Conservation (phyloP, 2,797 vertebrate genomes). For the Tauraco hartlaubi region DNA sequence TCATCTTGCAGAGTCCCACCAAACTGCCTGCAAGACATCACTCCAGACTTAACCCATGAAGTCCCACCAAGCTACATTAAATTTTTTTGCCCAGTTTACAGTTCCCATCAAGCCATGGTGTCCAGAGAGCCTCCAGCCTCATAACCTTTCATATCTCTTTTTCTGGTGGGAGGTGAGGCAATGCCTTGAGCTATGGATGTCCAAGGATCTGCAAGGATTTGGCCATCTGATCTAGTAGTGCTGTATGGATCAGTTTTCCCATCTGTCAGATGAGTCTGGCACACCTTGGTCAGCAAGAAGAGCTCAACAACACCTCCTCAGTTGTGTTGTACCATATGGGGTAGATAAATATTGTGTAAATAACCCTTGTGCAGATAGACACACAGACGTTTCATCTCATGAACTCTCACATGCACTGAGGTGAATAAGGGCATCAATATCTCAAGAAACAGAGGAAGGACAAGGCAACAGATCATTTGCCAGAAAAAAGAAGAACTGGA, state of each 20-base stretch:
- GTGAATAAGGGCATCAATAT: too few relatives aligned
- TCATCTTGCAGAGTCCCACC: not conserved
- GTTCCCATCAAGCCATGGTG: not conserved
- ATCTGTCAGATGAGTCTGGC: not conserved
- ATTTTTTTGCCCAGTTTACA: not conserved
- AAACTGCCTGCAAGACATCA: not conserved
- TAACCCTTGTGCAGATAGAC: not conserved
- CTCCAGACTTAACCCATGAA: not conserved
- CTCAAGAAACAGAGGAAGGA: not conserved
- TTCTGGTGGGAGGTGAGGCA: not conserved
- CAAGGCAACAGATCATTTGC: not conserved
- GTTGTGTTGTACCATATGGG: too few relatives aligned
- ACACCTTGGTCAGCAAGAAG: not conserved
- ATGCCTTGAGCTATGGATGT: not conserved
- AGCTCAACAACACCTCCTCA: not conserved
- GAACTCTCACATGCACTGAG: not conserved
- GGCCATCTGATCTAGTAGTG: not conserved
- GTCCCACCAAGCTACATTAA: not conserved
- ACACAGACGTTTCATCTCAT: rapidly evolving
- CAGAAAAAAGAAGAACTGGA: not conserved
- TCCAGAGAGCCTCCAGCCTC: not conserved
- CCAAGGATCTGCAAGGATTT: not conserved
- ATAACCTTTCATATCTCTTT: not conserved
- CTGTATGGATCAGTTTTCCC: not conserved
- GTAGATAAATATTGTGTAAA: not conserved